A percentile compares a stretch with the other conserved stretches of the same genome.
These are phyloP conservation scores for Phortica okadai DNA, from an alignment of 2,888 invertebrate species.

Conservation along the genomic window DNA sequence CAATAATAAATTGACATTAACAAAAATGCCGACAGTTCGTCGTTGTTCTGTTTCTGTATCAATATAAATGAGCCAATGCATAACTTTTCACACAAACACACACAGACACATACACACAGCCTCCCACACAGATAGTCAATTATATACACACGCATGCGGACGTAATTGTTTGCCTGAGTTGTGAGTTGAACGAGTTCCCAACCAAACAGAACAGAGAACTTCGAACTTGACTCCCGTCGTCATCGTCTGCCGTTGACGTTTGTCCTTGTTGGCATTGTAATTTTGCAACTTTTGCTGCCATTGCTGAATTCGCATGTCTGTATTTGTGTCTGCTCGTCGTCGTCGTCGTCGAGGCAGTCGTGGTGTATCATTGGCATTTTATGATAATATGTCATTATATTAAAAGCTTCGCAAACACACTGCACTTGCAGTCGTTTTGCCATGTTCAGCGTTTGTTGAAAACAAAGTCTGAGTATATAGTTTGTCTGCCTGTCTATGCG, in stretches of 20 bases:
- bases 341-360: slow-evolving; percentile 16
- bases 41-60: not conserved
- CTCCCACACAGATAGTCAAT: not conserved
- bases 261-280: not conserved
- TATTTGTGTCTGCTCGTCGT: slow-evolving; percentile 25
- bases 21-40: slow-evolving; percentile 2
- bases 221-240: slow-evolving; percentile 6
- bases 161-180: slow-evolving; percentile 17
- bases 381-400: slow-evolving; percentile 71
- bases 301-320: slow-evolving; percentile 40
- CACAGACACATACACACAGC: not conserved
- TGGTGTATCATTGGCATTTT: slow-evolving; percentile 53
- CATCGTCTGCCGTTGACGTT: slow-evolving; percentile 7
- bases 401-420: slow-evolving; percentile 71
- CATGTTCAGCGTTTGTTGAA: not conserved
- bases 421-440: slow-evolving; percentile 50
- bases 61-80: slow-evolving; percentile 30
- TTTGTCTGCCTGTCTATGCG: not conserved
- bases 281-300: slow-evolving; percentile 40
- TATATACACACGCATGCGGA: not conserved
- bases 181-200: not conserved
- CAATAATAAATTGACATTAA: slow-evolving; percentile 55
- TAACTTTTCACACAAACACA: slow-evolving; percentile 1
- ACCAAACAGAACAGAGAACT: not conserved
- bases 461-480: no score